Evolutionary conservation across 2,888 invertebrate species (phyloP).

Genomic region (Epicampocera succincta): DNA sequence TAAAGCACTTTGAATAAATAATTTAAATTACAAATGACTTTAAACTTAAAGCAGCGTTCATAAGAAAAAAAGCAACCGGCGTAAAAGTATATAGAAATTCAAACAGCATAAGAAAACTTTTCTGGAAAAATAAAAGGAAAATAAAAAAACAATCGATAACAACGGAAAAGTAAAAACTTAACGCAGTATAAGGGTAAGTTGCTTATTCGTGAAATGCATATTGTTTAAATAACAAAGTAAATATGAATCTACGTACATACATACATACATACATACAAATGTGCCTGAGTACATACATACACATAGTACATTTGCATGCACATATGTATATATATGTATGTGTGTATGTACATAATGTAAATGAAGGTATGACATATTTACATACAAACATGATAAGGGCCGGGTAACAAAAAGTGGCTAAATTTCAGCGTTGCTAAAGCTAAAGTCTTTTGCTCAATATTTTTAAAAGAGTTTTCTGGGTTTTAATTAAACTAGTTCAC

Average conservation of each 20-base stretch:
- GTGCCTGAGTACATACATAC: background rate
- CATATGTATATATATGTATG: too few species aligned
- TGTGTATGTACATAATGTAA: too few species aligned
- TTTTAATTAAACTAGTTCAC: too few species aligned
- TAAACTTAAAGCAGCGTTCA: slow-evolving; percentile 21
- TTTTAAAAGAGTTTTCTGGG: too few species aligned
- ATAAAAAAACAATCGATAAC: slow-evolving; percentile 21
- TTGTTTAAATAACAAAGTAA: background rate
- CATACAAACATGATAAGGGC: too few species aligned
- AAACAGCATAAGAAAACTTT: slow-evolving; percentile 8
- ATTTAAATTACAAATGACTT: slow-evolving; percentile 20
- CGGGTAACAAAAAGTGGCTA: too few species aligned
- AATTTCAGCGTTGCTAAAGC: too few species aligned
- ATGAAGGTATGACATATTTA: too few species aligned
- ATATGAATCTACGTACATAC: background rate
- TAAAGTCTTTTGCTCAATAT: too few species aligned
- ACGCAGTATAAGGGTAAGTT: slow-evolving; percentile 53
- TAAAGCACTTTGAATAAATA: background rate
- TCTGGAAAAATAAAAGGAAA: background rate
- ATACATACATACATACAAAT: background rate
- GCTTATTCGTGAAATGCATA: background rate
- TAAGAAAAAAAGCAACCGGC: slow-evolving; percentile 1
- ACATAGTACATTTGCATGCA: too few species aligned
- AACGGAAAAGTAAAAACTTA: background rate
- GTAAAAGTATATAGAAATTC: slow-evolving; percentile 6